Evolutionary conservation across 2,113 vertebrate genomes (phyloP).

Genomic region (Apodemus speciosus): DNA sequence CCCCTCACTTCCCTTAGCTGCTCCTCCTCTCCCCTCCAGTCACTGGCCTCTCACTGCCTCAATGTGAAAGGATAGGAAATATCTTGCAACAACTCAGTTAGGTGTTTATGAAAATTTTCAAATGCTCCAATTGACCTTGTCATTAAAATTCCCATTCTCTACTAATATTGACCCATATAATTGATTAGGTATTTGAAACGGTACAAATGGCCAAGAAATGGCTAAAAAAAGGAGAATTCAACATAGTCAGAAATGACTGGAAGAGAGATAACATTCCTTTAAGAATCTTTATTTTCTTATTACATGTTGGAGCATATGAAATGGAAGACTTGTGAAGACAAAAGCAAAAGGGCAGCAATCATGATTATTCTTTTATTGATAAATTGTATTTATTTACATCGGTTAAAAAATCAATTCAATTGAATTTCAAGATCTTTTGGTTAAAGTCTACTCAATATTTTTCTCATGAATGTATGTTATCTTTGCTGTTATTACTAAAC

Average conservation of each 20-base stretch:
- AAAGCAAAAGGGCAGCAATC: background rate
- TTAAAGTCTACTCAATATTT: slow-evolving; percentile 59
- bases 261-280: slow-evolving; percentile 44
- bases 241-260: slow-evolving; percentile 19
- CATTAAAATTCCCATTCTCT: background rate
- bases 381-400: slow-evolving; percentile 53
- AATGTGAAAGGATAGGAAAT: too few species aligned
- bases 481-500: slow-evolving; percentile 69
- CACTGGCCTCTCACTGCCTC: too few species aligned
- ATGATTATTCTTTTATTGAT: slow-evolving; percentile 18
- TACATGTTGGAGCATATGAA: background rate
- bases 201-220: slow-evolving; percentile 7
- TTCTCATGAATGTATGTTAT: slow-evolving; percentile 65
- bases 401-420: slow-evolving; percentile 60
- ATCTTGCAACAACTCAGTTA: background rate
- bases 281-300: slow-evolving; percentile 8
- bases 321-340: slow-evolving; percentile 24
- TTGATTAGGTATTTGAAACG: background rate
- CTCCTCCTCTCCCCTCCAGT: too few species aligned
- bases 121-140: background rate
- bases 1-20: too few species aligned
- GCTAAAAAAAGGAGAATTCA: background rate
- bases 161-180: background rate
- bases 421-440: slow-evolving; percentile 24
- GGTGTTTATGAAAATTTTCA: background rate